Evolutionary conservation across 2,888 invertebrate species (phyloP).

Genomic region (Meganola albula): DNA sequence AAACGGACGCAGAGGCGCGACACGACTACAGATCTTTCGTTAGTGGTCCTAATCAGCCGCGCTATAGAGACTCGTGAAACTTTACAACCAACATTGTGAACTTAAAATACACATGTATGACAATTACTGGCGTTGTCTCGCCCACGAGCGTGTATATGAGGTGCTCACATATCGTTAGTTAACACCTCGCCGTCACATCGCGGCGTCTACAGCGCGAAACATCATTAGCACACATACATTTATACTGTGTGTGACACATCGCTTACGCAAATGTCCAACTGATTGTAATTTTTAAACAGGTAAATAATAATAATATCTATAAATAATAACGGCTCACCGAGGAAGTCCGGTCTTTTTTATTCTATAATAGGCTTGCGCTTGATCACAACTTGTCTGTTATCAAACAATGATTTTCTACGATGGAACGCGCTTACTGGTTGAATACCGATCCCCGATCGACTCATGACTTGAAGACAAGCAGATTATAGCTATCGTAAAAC

Average conservation of each 20-base stretch:
- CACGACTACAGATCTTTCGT: slow-evolving; percentile 58
- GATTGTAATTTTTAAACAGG: slow-evolving; percentile 6
- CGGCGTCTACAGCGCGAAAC: slow-evolving; percentile 27
- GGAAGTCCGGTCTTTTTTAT: too few relatives aligned
- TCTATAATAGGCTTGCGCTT: too few relatives aligned
- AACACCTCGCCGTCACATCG: slow-evolving; percentile 54
- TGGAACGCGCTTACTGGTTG: too few relatives aligned
- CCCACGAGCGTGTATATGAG: slow-evolving; percentile 45
- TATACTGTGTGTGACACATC: slow-evolving; percentile 29
- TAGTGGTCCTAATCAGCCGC: slow-evolving; percentile 51
- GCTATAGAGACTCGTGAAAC: slow-evolving; percentile 48
- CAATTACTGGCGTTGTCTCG: slow-evolving; percentile 59
- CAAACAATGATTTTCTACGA: too few relatives aligned
- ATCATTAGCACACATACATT: too few relatives aligned
- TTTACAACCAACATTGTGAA: slow-evolving; percentile 57
- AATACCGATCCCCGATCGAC: too few relatives aligned
- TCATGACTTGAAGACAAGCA: too few relatives aligned
- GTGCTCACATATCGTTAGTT: slow-evolving; percentile 61
- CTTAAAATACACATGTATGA: slow-evolving; percentile 71
- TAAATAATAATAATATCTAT: slow-evolving; percentile 4
- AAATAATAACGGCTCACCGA: too few relatives aligned
- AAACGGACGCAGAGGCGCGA: slow-evolving; percentile 32
- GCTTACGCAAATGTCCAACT: slow-evolving; percentile 9
- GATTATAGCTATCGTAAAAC: too few relatives aligned
- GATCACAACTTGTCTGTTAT: too few relatives aligned